phyloP scores from a whole-genome alignment of 2,888 invertebrate genomes.

The Cactoblastis cactorum region DNA sequence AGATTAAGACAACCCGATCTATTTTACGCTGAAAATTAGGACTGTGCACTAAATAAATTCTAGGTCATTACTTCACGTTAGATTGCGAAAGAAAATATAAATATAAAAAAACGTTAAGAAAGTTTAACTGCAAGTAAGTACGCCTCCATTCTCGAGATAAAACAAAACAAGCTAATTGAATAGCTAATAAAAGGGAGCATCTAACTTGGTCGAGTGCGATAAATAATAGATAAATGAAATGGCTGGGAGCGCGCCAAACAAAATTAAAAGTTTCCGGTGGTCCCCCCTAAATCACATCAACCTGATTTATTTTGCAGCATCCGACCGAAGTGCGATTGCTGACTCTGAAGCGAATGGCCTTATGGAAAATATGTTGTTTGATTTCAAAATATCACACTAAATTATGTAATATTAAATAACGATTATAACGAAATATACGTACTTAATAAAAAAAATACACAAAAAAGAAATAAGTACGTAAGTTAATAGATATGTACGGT shows the following conservation, averaged over 20 bases:
- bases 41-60: no score
- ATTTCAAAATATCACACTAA: background rate
- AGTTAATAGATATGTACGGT: no score
- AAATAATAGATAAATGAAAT: constrained; percentile 71
- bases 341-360: background rate
- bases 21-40: no score
- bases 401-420: no score
- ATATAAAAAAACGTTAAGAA: no score
- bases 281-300: constrained; percentile 64
- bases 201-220: constrained; percentile 52
- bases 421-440: no score
- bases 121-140: background rate
- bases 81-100: no score
- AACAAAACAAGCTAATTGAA: constrained; percentile 34
- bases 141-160: background rate
- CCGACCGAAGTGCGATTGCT: background rate
- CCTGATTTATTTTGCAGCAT: constrained; percentile 52
- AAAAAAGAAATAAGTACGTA: no score
- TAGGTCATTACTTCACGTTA: no score
- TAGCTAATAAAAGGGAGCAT: constrained; percentile 57
- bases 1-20: no score
- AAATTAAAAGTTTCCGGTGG: constrained; percentile 69
- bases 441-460: no score
- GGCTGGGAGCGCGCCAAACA: constrained; percentile 52
- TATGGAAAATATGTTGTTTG: background rate